A percentile compares a stretch with the other conserved stretches of the same genome.
Conservation (phyloP, 2,888 invertebrate genomes). For the Schrankia costaestrigalis region DNA sequence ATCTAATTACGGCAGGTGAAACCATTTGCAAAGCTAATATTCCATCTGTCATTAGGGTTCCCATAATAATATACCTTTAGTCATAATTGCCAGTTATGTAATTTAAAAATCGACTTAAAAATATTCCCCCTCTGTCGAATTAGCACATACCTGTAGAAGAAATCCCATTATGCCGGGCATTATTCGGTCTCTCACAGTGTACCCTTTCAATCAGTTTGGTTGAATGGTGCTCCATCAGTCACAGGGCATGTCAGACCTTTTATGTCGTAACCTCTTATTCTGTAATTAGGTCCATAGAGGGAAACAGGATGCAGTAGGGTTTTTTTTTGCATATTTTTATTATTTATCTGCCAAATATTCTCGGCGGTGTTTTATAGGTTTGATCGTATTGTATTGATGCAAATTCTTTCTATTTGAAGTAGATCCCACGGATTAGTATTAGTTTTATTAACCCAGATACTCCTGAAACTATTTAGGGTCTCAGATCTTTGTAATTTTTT, state of each 20-base stretch:
- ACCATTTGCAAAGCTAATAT: too few species aligned
- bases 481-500: too few species aligned
- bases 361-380: too few species aligned
- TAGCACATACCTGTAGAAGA: conserved; percentile 50
- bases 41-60: too few species aligned
- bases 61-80: not conserved
- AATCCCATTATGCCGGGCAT: conserved; percentile 52
- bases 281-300: conserved; percentile 66
- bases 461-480: too few species aligned
- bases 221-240: conserved; percentile 69
- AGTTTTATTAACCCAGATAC: too few species aligned
- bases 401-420: too few species aligned
- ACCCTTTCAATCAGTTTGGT: conserved; percentile 65
- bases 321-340: conserved; percentile 41
- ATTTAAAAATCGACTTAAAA: conserved; percentile 11
- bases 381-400: too few species aligned
- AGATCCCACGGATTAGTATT: too few species aligned
- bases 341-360: conserved; percentile 15
- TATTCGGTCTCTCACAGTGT: conserved; percentile 43
- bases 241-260: conserved; percentile 53
- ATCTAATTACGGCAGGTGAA: too few species aligned
- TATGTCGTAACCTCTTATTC: conserved; percentile 47
- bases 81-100: conserved; percentile 12
- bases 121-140: conserved; percentile 32
- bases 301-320: conserved; percentile 61